Evolutionary conservation across 2,888 invertebrate species (phyloP).

Genomic region (Trachelus iudaicus): DNA sequence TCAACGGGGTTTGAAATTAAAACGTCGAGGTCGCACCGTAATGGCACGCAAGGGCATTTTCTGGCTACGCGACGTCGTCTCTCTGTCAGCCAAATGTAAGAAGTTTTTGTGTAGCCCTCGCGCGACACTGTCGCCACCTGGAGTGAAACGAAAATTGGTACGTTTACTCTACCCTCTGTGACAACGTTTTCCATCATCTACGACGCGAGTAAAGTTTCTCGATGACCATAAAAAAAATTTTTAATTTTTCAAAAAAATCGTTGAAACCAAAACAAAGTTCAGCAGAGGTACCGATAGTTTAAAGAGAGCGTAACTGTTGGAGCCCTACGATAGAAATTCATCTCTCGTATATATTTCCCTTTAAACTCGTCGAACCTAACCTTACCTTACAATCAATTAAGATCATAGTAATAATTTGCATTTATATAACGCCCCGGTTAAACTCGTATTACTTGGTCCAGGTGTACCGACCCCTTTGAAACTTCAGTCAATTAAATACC

Average conservation of each 20-base stretch:
- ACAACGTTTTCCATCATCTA: background rate
- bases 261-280: background rate
- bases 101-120: background rate
- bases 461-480: background rate
- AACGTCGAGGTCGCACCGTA: background rate
- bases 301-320: background rate
- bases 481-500: background rate
- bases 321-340: too few species aligned
- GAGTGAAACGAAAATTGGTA: background rate
- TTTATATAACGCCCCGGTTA: background rate
- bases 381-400: background rate
- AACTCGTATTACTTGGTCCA: background rate
- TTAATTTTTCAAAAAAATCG: background rate
- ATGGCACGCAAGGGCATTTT: background rate
- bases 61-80: background rate
- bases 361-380: background rate
- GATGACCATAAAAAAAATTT: too few species aligned
- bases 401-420: background rate
- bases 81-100: background rate
- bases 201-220: background rate
- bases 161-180: background rate
- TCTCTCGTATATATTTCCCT: background rate
- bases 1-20: background rate
- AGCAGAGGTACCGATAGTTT: background rate
- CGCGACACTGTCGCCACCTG: background rate